A percentile compares a stretch with the other conserved stretches of the same genome.
phyloP scores from a whole-genome alignment of 2,113 vertebrate genomes.

The Brachypodius melanocephalos region DNA sequence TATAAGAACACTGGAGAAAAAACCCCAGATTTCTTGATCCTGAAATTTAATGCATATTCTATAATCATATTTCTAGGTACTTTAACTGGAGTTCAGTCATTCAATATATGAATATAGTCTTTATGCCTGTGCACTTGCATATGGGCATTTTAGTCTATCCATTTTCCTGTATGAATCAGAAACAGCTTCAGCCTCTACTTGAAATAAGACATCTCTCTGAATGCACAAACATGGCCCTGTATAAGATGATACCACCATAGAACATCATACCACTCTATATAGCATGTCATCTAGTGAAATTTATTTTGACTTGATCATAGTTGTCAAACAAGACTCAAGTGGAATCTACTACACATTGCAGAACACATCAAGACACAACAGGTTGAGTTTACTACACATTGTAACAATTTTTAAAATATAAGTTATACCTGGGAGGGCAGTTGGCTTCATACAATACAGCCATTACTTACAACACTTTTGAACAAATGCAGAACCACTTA shows the following conservation, averaged over 20 bases:
- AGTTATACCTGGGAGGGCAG: background rate
- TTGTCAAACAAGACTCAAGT: slow-evolving; percentile 30
- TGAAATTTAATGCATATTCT: slow-evolving; percentile 18
- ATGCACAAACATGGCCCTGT: background rate
- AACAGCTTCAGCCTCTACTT: slow-evolving; percentile 35
- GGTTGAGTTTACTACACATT: background rate
- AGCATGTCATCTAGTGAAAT: background rate
- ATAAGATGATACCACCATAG: background rate
- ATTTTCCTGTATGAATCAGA: slow-evolving; percentile 12
- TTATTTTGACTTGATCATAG: slow-evolving; percentile 10
- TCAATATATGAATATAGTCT: background rate
- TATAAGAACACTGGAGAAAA: background rate
- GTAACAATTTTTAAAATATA: background rate
- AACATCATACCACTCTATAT: slow-evolving; percentile 5
- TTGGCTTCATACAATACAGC: background rate
- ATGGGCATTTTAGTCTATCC: background rate
- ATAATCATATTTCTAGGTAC: background rate
- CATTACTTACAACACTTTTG: background rate
- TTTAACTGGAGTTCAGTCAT: background rate
- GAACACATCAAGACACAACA: slow-evolving; percentile 52
- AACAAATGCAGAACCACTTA: background rate
- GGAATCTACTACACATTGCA: slow-evolving; percentile 32
- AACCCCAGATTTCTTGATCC: background rate
- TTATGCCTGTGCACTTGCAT: background rate
- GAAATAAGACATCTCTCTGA: slow-evolving; percentile 21